Evolutionary conservation across 2,888 invertebrate species (phyloP).

Genomic region (Spialia ferax): DNA sequence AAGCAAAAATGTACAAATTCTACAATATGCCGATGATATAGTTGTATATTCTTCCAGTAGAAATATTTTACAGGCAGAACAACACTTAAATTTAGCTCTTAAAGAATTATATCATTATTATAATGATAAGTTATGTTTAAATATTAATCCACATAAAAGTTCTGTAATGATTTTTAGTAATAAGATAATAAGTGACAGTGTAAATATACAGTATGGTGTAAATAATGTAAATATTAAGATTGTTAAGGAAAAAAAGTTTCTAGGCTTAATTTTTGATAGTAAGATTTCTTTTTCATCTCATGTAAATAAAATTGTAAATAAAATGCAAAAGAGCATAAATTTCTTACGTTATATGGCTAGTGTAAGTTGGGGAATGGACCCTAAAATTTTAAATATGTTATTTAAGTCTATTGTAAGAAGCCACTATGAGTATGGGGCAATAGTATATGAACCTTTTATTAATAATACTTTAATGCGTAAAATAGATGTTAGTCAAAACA

Average conservation of each 20-base stretch:
- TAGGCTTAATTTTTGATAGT: not conserved
- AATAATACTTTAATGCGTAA: not conserved
- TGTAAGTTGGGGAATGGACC: slow-evolving; percentile 1
- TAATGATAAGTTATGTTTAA: not conserved
- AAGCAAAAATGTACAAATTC: not conserved
- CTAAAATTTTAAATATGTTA: slow-evolving; percentile 4
- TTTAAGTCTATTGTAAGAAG: slow-evolving; percentile 4
- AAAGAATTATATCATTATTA: not conserved
- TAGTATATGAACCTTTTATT: not conserved
- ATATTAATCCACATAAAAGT: slow-evolving; percentile 2
- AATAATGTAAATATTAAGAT: slow-evolving; percentile 1
- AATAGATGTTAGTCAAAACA: not conserved
- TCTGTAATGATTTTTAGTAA: not conserved
- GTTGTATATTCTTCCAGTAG: not conserved
- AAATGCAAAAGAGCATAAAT: slow-evolving; percentile 2
- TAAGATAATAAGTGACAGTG: not conserved
- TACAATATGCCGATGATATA: not conserved
- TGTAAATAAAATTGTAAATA: slow-evolving; percentile 1
- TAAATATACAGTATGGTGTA: not conserved
- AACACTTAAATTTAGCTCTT: not conserved
- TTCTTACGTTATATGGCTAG: slow-evolving; percentile 4
- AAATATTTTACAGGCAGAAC: not conserved
- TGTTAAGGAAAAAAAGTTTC: not conserved
- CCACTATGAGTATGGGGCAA: not conserved
- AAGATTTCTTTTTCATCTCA: slow-evolving; percentile 4